phyloP scores from a whole-genome alignment of 2,113 vertebrate species.

The Rhizomys pruinosus region DNA sequence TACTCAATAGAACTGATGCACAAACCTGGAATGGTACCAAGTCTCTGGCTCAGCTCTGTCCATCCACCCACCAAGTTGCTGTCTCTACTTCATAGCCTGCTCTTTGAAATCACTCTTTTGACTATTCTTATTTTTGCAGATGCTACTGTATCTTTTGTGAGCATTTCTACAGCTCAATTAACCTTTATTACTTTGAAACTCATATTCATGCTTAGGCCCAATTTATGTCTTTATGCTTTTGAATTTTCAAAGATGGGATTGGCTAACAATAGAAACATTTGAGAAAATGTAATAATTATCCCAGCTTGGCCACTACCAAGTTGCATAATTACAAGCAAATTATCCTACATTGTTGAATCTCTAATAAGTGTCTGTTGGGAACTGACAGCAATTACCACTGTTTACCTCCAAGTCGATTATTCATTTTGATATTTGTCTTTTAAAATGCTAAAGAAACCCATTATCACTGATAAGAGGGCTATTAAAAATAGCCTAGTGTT shows the following conservation, averaged over 20 bases:
- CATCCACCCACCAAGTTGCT: not conserved
- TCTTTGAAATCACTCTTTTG: not conserved
- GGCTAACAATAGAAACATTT: constrained; percentile 53
- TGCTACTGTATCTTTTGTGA: constrained; percentile 6
- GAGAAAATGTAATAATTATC: constrained; percentile 73
- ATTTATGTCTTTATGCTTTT: constrained; percentile 64
- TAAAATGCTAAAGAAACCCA: constrained; percentile 51
- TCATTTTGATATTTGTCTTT: constrained; percentile 73
- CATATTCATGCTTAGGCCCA: constrained; percentile 48
- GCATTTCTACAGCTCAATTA: constrained; percentile 54
- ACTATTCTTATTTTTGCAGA: constrained; percentile 28
- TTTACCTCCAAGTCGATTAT: constrained; percentile 67
- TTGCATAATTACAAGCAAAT: constrained; percentile 70
- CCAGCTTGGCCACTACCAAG: constrained; percentile 62
- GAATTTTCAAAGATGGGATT: constrained; percentile 60
- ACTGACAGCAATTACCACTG: constrained; percentile 64
- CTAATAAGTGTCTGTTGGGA: constrained; percentile 51
- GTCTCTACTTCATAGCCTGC: not conserved
- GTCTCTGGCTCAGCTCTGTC: not conserved
- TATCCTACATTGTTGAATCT: constrained; percentile 62
- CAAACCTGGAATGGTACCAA: not conserved
- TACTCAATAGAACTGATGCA: not conserved
- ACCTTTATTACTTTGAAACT: constrained; percentile 68
- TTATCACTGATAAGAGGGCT: constrained; percentile 35
- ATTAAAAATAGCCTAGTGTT: not conserved